Percentiles rank a stretch among this genome's conserved stretches.
phyloP scores from a whole-genome alignment of 1,140 invertebrate species.

The Pseudomyrmex cubaensis region DNA sequence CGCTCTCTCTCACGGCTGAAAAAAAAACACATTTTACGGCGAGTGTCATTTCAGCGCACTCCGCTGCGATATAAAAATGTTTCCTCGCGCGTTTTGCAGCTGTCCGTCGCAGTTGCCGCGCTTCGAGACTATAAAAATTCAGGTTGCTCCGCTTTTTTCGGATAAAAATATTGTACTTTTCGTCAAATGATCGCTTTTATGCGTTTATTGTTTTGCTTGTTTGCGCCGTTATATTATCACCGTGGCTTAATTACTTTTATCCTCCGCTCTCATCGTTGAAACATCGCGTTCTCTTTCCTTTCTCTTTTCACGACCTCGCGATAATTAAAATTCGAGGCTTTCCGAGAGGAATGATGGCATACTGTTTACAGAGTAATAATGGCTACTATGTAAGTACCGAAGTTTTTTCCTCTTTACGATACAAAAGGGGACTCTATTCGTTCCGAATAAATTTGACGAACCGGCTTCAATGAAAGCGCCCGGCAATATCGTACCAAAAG shows the following conservation, averaged over 20 bases:
- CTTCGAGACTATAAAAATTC: constrained; percentile 57
- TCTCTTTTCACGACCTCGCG: not conserved
- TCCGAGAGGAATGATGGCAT: not conserved
- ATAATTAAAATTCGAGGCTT: constrained; percentile 44
- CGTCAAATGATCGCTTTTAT: constrained; percentile 46
- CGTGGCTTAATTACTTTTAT: constrained; percentile 39
- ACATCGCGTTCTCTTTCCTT: not conserved
- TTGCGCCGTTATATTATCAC: constrained; percentile 23
- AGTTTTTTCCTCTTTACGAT: constrained; percentile 28
- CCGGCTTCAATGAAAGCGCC: constrained; percentile 33
- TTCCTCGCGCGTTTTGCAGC: constrained; percentile 65
- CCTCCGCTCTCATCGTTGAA: not conserved
- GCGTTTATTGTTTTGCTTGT: constrained; percentile 36
- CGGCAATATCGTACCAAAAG: constrained; percentile 32
- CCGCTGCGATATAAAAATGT: constrained; percentile 67
- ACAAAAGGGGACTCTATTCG: constrained; percentile 50
- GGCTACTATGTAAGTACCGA: not conserved
- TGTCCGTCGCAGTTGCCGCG: constrained; percentile 66
- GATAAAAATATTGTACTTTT: constrained; percentile 50
- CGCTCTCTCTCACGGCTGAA: constrained; percentile 55
- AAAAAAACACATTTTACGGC: constrained; percentile 58
- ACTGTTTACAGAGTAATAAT: constrained; percentile 43
- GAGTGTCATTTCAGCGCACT: constrained; percentile 64
- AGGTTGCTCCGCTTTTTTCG: constrained; percentile 20
- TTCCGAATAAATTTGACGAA: constrained; percentile 53